Evolutionary conservation across 1,140 invertebrate species (phyloP), one percentile per base, ranked within the genome.

Genomic region (Campoletis sonorensis): DNA sequence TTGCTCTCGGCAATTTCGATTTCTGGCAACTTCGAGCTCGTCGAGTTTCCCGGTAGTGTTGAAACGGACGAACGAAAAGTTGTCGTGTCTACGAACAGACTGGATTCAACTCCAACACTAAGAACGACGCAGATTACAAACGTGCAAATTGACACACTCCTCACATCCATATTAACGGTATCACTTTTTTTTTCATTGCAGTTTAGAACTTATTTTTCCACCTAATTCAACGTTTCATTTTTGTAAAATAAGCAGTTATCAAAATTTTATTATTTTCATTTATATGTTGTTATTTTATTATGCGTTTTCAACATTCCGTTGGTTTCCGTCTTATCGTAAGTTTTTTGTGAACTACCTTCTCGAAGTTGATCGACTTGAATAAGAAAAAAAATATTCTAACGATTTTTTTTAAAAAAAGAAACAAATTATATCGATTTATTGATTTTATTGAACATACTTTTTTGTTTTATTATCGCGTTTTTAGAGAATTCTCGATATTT

Each of bases 401-500:
- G 37, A 13, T 45, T 45, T 13, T 8, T 13, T 5, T 8, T 1
- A 11, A 45, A 45, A 45, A 45, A 11, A 45, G 13, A 45, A 45
- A 45, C 8, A 45, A 45, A 13, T 45, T 45, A 8, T 8, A 1
- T 11, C 40, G 40, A 45, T 45, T 45, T 10, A 45, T 45, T 45
- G 40, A 45, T 45, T 8, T 1, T 8, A 45, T 8, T 10, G 40
- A 4, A 45, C 40, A 0, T 10, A 45, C 40, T 67, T 67, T 67
- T 67, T 67, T 67, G 10, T 67, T 67, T 30, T 67, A 27, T 67
- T 15, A 27, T 7, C 21, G 4, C 23, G 61, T 8, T 26, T 10
- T 23, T 13, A 15, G 61, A 11, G 13, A 67, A 26, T 23, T 23
- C 61, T 67, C 68, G 73, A 75, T 76, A 76, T 87, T 86, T 85